A percentile compares a stretch with the other conserved stretches of the same genome.
Evolutionary conservation across 2,113 vertebrate species (phyloP).

Genomic region (Coreoperca whiteheadi): DNA sequence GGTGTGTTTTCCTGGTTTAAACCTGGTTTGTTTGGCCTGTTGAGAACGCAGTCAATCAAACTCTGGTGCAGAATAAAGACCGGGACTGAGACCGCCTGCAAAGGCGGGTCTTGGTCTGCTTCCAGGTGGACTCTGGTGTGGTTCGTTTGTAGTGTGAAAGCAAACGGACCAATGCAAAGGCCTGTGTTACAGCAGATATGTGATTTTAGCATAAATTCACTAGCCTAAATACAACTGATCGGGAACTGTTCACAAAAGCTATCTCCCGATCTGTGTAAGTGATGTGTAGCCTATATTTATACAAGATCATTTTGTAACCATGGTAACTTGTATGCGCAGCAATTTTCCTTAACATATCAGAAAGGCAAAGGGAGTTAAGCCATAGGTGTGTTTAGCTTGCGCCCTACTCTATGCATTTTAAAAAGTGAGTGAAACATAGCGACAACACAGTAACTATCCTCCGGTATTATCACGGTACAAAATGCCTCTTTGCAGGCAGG

Average conservation of each 20-base stretch:
- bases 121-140: background rate
- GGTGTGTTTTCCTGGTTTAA: background rate
- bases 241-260: no score
- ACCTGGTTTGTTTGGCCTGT: background rate
- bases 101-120: background rate
- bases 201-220: background rate
- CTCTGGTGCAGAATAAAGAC: background rate
- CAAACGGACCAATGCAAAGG: background rate
- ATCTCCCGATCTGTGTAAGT: background rate
- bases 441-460: no score
- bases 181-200: background rate
- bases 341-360: no score
- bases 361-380: no score
- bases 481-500: no score
- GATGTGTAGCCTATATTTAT: background rate
- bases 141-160: background rate
- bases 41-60: background rate
- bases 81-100: background rate
- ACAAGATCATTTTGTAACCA: background rate
- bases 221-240: no score
- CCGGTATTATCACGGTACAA: no score
- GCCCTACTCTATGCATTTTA: no score
- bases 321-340: no score
- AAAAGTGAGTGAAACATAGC: no score
- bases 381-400: no score